Percentiles rank a stretch among this genome's conserved stretches.
phyloP scores from a whole-genome alignment of 1,140 invertebrate genomes.

The Tetranychus cinnabarinus region DNA sequence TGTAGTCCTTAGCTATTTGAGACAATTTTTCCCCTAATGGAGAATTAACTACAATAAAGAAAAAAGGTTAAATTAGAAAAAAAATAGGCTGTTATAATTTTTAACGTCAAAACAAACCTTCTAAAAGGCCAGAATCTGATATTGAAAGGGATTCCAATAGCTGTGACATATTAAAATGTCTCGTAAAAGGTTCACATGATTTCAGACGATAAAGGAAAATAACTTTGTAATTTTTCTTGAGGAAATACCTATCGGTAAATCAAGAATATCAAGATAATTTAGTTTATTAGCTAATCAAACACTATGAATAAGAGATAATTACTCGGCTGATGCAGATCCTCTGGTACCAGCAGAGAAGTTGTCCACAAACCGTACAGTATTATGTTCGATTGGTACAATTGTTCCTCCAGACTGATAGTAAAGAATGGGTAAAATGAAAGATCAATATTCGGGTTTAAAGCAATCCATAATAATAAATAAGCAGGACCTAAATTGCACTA shows the following conservation, averaged over 20 bases:
- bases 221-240: conserved; percentile 37
- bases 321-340: conserved; percentile 80
- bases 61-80: not conserved
- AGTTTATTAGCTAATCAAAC: not conserved
- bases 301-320: conserved; percentile 7
- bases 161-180: conserved; percentile 52
- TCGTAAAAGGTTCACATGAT: conserved; percentile 64
- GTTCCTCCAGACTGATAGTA: conserved; percentile 55
- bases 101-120: not conserved
- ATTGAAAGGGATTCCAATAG: conserved; percentile 37
- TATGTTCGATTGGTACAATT: conserved; percentile 81
- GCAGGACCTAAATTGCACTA: too few relatives aligned
- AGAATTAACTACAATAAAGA: conserved; percentile 28
- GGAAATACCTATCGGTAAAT: conserved; percentile 36
- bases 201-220: conserved; percentile 39
- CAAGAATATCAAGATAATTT: not conserved
- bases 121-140: conserved; percentile 2
- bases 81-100: conserved; percentile 17
- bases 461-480: too few relatives aligned
- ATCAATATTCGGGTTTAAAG: too few relatives aligned
- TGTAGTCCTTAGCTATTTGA: conserved; percentile 42
- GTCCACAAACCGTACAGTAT: conserved; percentile 88
- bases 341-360: conserved; percentile 92
- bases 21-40: conserved; percentile 40
- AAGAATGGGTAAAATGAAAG: too few relatives aligned